Percentiles rank a stretch among this genome's conserved stretches.
phyloP scores from a whole-genome alignment of 2,113 vertebrate genomes.

The Hippoglossus stenolepis region DNA sequence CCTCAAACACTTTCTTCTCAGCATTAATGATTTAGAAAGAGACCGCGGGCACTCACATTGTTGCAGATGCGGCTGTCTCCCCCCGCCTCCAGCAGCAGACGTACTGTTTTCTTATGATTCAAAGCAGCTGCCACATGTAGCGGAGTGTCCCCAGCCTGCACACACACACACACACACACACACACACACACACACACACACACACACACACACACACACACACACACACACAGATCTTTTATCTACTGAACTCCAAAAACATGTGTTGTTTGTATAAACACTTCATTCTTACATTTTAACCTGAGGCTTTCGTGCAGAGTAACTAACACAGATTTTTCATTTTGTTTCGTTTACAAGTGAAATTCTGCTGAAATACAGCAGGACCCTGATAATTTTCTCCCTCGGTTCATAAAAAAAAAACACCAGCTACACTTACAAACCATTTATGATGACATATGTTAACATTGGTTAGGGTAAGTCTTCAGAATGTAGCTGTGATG shows the following conservation, averaged over 20 bases:
- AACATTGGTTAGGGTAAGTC: neutral
- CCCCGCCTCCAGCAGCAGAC: conserved; percentile 93
- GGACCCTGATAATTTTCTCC: neutral
- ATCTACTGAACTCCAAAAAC: neutral
- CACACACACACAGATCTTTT: neutral
- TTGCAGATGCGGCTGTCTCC: conserved; percentile 88
- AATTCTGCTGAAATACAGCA: neutral
- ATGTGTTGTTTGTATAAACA: neutral
- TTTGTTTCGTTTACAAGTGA: neutral
- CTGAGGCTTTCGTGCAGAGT: no score
- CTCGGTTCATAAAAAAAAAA: neutral
- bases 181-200: neutral
- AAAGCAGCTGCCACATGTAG: conserved; percentile 93
- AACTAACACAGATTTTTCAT: no score
- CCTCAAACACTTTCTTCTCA: neutral
- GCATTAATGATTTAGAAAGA: conserved; percentile 7
- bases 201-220: neutral
- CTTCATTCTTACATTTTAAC: neutral
- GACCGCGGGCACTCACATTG: conserved; percentile 82
- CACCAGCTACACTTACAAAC: neutral
- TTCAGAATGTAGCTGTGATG: neutral
- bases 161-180: conserved; percentile 10
- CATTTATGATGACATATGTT: neutral
- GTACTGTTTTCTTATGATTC: conserved; percentile 95
- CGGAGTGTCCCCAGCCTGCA: conserved; percentile 91